These are phyloP conservation scores for Poecilia picta DNA, from an alignment of 2,797 vertebrate genomes.

Conservation along the genomic window DNA sequence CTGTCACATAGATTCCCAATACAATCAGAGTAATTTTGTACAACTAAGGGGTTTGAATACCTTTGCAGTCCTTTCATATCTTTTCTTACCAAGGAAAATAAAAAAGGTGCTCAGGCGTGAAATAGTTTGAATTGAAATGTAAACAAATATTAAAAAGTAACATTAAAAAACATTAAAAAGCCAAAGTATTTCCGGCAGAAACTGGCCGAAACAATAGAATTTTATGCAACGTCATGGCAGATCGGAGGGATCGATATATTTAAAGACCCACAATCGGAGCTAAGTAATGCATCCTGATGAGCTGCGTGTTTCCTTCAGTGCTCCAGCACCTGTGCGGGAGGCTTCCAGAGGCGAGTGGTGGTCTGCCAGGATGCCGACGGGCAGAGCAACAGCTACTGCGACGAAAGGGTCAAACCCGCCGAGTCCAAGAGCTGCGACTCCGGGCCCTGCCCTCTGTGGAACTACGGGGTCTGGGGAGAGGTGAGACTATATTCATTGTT, in stretches of 20 bases:
- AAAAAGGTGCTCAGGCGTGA: background rate
- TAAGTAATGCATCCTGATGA: background rate
- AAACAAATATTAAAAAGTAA: background rate
- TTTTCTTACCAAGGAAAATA: background rate
- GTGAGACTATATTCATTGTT: constrained; percentile 74
- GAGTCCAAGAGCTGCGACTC: constrained; percentile 90
- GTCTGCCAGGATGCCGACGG: constrained; percentile 95
- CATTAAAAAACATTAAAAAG: no score
- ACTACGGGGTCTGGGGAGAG: constrained; percentile 93
- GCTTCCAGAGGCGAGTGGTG: constrained; percentile 90
- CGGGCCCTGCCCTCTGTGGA: constrained; percentile 94
- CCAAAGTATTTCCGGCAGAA: background rate
- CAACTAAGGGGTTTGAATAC: background rate
- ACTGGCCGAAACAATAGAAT: background rate
- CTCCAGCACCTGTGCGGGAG: constrained; percentile 92
- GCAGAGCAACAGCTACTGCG: constrained; percentile 84
- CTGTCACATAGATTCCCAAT: background rate
- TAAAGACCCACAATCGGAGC: background rate
- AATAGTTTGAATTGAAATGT: background rate
- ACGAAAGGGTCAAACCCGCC: constrained; percentile 86
- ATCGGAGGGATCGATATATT: background rate
- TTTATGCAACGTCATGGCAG: background rate
- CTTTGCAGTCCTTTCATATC: background rate
- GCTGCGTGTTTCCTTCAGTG: constrained; percentile 80
- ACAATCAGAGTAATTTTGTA: background rate